phyloP scores from a whole-genome alignment of 2,797 vertebrate species.

The Valencia hispanica region DNA sequence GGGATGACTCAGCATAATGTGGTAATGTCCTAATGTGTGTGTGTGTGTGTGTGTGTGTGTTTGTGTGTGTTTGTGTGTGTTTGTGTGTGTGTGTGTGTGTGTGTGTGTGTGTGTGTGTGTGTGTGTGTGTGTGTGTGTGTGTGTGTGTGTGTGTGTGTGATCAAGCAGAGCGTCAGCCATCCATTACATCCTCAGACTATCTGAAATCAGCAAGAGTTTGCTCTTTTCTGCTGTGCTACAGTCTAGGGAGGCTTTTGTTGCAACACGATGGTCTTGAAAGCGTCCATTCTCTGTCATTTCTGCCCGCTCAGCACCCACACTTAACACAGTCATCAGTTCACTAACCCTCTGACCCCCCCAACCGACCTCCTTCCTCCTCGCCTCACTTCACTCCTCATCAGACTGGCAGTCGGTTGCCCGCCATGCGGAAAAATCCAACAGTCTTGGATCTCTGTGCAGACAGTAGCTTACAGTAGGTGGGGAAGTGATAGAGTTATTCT shows the following conservation, averaged over 20 bases:
- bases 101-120: conserved; percentile 20
- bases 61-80: conserved; percentile 11
- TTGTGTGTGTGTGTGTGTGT: conserved; percentile 14
- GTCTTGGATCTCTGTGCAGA: conserved; percentile 37
- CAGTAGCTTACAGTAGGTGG: conserved; percentile 62
- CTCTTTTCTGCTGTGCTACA: conserved; percentile 16
- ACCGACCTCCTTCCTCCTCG: conserved; percentile 31
- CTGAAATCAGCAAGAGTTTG: conserved; percentile 18
- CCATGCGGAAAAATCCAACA: not conserved
- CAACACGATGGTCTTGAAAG: conserved; percentile 42
- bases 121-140: conserved; percentile 12
- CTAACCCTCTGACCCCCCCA: conserved; percentile 42
- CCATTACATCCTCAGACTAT: conserved; percentile 23
- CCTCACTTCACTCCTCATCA: conserved; percentile 49
- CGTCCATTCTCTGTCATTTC: conserved; percentile 23
- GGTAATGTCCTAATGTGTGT: not conserved
- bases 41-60: conserved; percentile 15
- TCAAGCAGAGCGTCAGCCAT: conserved; percentile 29
- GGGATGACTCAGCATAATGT: conserved; percentile 29
- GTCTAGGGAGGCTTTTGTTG: conserved; percentile 28
- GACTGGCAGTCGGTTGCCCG: conserved; percentile 31
- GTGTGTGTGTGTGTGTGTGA: conserved; percentile 14
- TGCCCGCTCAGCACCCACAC: conserved; percentile 57
- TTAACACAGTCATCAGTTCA: conserved; percentile 71
- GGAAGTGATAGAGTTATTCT: conserved; percentile 76